Percentiles rank a stretch among this genome's conserved stretches.
Evolutionary conservation across 1,140 invertebrate species (phyloP).

Genomic region (Drosophila hydei): DNA sequence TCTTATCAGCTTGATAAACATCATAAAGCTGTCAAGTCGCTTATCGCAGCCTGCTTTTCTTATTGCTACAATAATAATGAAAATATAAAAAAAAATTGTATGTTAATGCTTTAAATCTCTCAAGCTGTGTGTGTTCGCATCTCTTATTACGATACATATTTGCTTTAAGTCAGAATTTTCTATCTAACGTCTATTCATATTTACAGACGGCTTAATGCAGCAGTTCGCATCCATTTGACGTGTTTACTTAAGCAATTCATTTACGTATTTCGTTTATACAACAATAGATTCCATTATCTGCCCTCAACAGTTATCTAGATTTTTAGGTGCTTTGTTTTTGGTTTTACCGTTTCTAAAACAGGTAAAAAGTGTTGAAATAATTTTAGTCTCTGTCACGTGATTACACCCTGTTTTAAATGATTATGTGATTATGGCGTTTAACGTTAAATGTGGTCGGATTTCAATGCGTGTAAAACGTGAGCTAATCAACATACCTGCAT

Average conservation of each 20-base stretch:
- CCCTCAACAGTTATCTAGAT: conserved; percentile 22
- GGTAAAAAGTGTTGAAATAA: neutral
- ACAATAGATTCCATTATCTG: conserved; percentile 7
- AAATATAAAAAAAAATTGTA: conserved; percentile 6
- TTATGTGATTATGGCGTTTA: conserved; percentile 10
- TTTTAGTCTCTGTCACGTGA: conserved; percentile 20
- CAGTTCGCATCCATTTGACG: conserved; percentile 41
- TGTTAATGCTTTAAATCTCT: conserved; percentile 35
- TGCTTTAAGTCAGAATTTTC: conserved; percentile 23
- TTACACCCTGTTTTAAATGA: neutral
- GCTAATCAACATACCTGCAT: neutral
- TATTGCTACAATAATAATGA: conserved; percentile 27
- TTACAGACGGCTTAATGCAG: conserved; percentile 44
- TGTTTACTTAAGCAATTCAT: conserved; percentile 49
- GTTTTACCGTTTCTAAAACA: neutral
- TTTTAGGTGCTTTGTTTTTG: conserved; percentile 2
- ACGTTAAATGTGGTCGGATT: conserved; percentile 12
- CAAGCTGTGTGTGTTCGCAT: conserved; percentile 31
- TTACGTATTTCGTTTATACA: conserved; percentile 31
- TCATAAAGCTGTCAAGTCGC: conserved; percentile 24
- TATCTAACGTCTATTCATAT: conserved; percentile 25
- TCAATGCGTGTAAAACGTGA: conserved; percentile 25
- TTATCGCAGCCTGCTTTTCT: conserved; percentile 39
- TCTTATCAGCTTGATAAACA: conserved; percentile 38
- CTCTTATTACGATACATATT: conserved; percentile 30